Percentiles rank a stretch among this genome's conserved stretches.
Evolutionary conservation across 2,797 vertebrate genomes (phyloP).

Genomic region (Hafferia zeledoni): DNA sequence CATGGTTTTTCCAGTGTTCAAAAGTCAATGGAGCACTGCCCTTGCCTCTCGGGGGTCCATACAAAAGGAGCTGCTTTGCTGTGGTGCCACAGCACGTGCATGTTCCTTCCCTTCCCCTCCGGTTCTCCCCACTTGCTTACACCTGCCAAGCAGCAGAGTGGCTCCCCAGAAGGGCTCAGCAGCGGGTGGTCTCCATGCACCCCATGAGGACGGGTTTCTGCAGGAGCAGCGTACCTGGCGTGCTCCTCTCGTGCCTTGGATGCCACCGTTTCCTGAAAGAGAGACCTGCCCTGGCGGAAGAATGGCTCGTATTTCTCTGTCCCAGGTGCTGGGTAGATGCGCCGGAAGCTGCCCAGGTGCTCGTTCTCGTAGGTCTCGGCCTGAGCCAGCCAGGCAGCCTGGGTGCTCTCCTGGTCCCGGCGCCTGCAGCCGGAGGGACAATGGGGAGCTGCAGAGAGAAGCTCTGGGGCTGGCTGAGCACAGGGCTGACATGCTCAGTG

Average conservation of each 20-base stretch:
- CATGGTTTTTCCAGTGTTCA: neutral
- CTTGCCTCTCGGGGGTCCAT: neutral
- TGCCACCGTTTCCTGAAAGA: slow-evolving; percentile 78
- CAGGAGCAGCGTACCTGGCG: slow-evolving; percentile 69
- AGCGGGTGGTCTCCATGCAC: neutral
- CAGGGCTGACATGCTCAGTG: neutral
- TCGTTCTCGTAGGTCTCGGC: slow-evolving; percentile 71
- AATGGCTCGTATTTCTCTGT: slow-evolving; percentile 72
- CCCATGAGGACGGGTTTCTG: neutral
- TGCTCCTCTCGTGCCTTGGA: slow-evolving; percentile 80
- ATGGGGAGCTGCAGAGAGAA: neutral
- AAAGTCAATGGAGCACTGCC: neutral
- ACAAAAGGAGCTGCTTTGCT: neutral
- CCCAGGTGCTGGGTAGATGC: slow-evolving; percentile 69
- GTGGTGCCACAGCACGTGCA: fast-evolving
- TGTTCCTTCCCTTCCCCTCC: neutral
- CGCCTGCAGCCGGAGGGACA: neutral
- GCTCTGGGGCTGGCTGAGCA: neutral
- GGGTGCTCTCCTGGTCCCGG: slow-evolving; percentile 58
- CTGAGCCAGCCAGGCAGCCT: slow-evolving; percentile 70
- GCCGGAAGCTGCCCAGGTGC: slow-evolving; percentile 73
- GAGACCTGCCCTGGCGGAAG: slow-evolving; percentile 76
- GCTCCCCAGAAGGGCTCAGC: neutral
- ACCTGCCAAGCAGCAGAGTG: neutral
- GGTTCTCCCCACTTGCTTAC: neutral